These are phyloP conservation scores for Pitangus sulphuratus DNA, from an alignment of 2,797 vertebrate genomes.

Conservation along the genomic window DNA sequence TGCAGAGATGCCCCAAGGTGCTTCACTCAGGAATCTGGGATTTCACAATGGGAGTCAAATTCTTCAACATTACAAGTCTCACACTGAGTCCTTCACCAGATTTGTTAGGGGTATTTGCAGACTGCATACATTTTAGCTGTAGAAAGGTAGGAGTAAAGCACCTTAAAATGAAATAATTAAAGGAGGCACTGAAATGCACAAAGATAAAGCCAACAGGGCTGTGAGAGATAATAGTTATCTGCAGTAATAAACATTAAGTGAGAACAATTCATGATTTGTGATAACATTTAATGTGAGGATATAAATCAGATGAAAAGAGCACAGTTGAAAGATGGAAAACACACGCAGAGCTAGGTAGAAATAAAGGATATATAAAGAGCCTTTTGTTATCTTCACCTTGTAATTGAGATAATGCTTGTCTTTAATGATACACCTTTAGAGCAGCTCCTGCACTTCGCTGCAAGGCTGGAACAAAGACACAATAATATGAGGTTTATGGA, in stretches of 20 bases:
- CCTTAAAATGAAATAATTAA: constrained; percentile 70
- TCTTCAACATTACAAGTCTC: neutral
- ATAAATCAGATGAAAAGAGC: constrained; percentile 66
- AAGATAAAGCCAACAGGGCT: constrained; percentile 55
- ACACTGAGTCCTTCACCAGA: neutral
- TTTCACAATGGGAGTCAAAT: neutral
- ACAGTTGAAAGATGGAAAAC: constrained; percentile 28
- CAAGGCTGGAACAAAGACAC: neutral
- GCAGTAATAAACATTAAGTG: constrained; percentile 65
- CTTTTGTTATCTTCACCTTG: constrained; percentile 52
- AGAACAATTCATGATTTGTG: constrained; percentile 63
- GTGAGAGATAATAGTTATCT: constrained; percentile 67
- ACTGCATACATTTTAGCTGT: neutral
- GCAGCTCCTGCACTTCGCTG: neutral
- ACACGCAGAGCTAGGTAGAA: neutral
- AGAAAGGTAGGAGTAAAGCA: neutral
- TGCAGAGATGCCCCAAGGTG: neutral
- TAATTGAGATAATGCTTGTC: constrained; percentile 54
- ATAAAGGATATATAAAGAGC: constrained; percentile 27
- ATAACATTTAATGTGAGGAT: constrained; percentile 64
- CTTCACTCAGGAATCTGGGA: neutral
- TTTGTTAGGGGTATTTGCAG: neutral
- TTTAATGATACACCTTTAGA: constrained; percentile 9
- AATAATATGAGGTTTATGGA: neutral
- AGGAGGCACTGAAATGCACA: constrained; percentile 37